Evolutionary conservation across 1,140 invertebrate genomes (phyloP).

Genomic region (Scylla paramamosain): DNA sequence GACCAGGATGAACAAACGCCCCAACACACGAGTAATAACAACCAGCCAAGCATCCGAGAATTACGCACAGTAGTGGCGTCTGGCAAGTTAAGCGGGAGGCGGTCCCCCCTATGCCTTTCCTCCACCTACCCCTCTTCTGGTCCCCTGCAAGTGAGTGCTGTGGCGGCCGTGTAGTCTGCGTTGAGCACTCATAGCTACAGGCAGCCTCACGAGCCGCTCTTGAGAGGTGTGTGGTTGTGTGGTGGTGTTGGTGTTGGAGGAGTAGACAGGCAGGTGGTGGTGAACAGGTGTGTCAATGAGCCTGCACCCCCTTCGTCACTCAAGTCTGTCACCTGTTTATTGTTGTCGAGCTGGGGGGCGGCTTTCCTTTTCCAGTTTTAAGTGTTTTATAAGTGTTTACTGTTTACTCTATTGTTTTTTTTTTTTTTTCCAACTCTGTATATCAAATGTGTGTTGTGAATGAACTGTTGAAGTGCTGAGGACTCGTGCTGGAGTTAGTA

Average conservation of each 20-base stretch:
- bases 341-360: background rate
- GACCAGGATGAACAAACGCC: background rate
- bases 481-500: background rate
- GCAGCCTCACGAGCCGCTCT: slow-evolving; percentile 67
- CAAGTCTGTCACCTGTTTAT: slow-evolving; percentile 28
- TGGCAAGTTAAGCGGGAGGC: slow-evolving; percentile 1
- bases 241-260: slow-evolving; percentile 36
- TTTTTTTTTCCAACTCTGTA: background rate
- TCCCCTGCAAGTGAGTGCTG: background rate
- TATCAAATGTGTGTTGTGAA: slow-evolving; percentile 6
- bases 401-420: no score
- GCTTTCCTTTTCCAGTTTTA: background rate
- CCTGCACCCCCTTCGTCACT: background rate
- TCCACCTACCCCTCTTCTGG: background rate
- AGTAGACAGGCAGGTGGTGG: slow-evolving; percentile 24
- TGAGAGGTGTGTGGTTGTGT: slow-evolving; percentile 65
- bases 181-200: slow-evolving; percentile 73
- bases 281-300: slow-evolving; percentile 56
- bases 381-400: slow-evolving; percentile 15
- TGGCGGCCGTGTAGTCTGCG: slow-evolving; percentile 56
- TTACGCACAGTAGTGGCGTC: background rate
- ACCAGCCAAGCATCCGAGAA: background rate
- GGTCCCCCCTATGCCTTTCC: background rate
- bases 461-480: background rate
- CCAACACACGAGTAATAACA: background rate